These are phyloP conservation scores for Istiophorus platypterus DNA, from an alignment of 2,113 vertebrate genomes.

Conservation along the genomic window DNA sequence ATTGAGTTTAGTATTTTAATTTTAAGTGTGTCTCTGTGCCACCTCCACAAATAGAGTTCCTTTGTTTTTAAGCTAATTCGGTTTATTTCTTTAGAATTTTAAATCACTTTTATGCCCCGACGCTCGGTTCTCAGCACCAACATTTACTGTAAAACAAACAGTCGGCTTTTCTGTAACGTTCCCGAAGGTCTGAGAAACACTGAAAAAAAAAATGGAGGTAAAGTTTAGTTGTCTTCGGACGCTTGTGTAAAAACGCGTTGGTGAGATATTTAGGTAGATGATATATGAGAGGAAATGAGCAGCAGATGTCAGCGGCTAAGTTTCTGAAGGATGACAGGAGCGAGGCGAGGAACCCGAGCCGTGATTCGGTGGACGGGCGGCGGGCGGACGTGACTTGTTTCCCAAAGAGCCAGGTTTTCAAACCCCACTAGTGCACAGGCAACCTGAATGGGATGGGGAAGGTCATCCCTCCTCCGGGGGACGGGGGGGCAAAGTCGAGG, in stretches of 20 bases:
- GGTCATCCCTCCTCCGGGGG: slow-evolving; percentile 63
- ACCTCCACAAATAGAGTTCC: neutral
- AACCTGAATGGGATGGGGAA: slow-evolving; percentile 60
- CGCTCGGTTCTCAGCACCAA: too few species aligned
- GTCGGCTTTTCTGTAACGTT: too few species aligned
- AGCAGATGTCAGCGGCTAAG: slow-evolving; percentile 40
- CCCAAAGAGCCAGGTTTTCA: slow-evolving; percentile 49
- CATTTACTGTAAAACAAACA: too few species aligned
- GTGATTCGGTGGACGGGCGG: slow-evolving; percentile 44
- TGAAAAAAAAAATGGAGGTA: too few species aligned
- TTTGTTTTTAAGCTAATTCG: neutral
- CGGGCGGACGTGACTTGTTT: slow-evolving; percentile 67
- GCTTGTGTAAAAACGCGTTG: neutral
- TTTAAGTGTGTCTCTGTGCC: too few species aligned
- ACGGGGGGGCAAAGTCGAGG: slow-evolving; percentile 46
- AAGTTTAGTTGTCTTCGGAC: too few species aligned
- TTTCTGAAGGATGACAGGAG: slow-evolving; percentile 23
- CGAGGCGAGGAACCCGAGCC: slow-evolving; percentile 7
- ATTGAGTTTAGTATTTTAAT: too few species aligned
- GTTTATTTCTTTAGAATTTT: too few species aligned
- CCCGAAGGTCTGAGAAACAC: too few species aligned
- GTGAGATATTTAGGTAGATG: slow-evolving; percentile 13
- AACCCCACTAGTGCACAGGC: slow-evolving; percentile 26
- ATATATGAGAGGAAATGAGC: slow-evolving; percentile 8
- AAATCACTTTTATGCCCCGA: too few species aligned